Evolutionary conservation across 2,797 vertebrate species (phyloP), one percentile per base, ranked within the genome.

Genomic region (Cyprinella venusta): DNA sequence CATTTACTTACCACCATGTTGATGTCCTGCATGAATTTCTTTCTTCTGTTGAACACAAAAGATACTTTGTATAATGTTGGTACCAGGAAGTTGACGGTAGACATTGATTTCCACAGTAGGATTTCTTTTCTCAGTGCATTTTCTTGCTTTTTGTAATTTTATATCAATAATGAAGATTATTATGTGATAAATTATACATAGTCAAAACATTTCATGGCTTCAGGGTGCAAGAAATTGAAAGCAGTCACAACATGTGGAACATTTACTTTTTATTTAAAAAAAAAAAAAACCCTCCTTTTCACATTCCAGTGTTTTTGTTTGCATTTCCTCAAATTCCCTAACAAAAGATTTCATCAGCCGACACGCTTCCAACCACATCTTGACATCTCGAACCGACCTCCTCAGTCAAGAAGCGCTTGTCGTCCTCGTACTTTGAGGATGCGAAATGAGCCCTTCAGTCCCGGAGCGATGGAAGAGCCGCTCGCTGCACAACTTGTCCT

Each of bases 261-360:
- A 69, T 85, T 88, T 86, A 74, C 61, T 54, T 84, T 88, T 86
- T 88, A 82, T 86, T 88, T 12, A 30, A 63, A 30, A 63, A 42
- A 42, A 12, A 61, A 85, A 88, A 93, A 92, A 92, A 90, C 76
- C 59, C 86, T 80, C 74, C 64, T 81, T 90, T 91, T 90, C 88
- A 94, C 93, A 94, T 94, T 95, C 93, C 93, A 95, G 94, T 95
- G 93, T 94, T 94, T 94, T 91, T 90, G 84, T 94, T 93, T 91
- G 10, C 10, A 52, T 90, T 84, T 93, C 93, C 93, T 93, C 88
- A 87, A 90, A 92, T 94, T 94, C 93, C 82, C 91, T 92, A 92
- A 92, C 89, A 79, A 86, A 86, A 68, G 61, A 79, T 45, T 21
- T n/a, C n/a, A 63, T 85, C 84, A 90, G 86, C 90, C 86, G 90